Percentiles rank a stretch among this genome's conserved stretches.
These are phyloP conservation scores for Colinus virginianus DNA, from an alignment of 2,113 vertebrate species.

Conservation along the genomic window DNA sequence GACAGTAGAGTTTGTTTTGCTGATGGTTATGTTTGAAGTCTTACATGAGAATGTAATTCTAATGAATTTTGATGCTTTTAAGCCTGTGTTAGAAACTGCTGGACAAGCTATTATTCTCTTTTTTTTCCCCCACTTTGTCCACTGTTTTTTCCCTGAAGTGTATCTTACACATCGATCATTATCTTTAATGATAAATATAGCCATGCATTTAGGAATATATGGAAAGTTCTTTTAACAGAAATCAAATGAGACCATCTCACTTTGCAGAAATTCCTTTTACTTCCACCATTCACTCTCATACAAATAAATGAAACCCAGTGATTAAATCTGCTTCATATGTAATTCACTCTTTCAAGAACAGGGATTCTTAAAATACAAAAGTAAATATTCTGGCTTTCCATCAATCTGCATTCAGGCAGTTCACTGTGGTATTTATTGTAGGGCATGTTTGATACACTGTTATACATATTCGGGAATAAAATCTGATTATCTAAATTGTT, in stretches of 20 bases:
- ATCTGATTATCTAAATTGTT: slow-evolving; percentile 41
- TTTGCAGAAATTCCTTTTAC: not conserved
- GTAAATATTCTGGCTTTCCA: not conserved
- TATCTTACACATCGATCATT: not conserved
- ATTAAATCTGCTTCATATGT: not conserved
- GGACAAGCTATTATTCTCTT: not conserved
- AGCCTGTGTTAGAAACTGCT: not conserved
- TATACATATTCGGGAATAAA: slow-evolving; percentile 12
- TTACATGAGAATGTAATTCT: not conserved
- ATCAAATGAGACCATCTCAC: not conserved
- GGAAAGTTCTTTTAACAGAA: not conserved
- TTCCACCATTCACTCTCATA: not conserved
- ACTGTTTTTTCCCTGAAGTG: not conserved
- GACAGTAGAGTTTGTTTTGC: not conserved
- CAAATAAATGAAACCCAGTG: not conserved
- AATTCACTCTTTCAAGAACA: not conserved
- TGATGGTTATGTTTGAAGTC: not conserved
- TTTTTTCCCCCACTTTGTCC: not conserved
- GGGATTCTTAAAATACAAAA: not conserved
- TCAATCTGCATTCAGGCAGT: not conserved
- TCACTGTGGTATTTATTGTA: not conserved
- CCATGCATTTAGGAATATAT: not conserved
- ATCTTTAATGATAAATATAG: not conserved
- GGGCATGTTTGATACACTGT: not conserved
- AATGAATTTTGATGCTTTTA: not conserved